phyloP scores from a whole-genome alignment of 1,140 invertebrate genomes.

The Drosophila parvula region DNA sequence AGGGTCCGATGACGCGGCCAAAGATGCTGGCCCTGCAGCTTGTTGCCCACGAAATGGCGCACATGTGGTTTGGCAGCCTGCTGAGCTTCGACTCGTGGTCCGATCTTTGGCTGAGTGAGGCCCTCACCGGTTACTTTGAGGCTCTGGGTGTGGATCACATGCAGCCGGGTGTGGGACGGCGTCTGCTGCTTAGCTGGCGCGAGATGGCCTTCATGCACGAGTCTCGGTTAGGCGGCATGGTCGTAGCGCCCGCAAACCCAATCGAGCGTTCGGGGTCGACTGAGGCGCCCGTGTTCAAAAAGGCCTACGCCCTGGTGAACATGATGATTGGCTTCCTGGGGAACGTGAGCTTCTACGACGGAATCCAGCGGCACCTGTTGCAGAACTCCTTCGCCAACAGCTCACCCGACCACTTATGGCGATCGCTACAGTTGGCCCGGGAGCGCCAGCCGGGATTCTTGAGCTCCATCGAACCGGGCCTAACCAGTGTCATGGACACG shows the following conservation, averaged over 20 bases:
- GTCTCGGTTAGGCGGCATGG: slow-evolving; percentile 97
- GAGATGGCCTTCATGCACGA: slow-evolving; percentile 92
- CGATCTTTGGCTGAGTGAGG: slow-evolving; percentile 94
- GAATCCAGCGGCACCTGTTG: slow-evolving; percentile 87
- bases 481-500: slow-evolving; percentile 88
- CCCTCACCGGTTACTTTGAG: slow-evolving; percentile 92
- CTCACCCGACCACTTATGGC: slow-evolving; percentile 92
- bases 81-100: slow-evolving; percentile 91
- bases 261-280: too few relatives aligned
- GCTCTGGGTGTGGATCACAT: slow-evolving; percentile 90
- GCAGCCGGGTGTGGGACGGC: slow-evolving; percentile 90
- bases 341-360: slow-evolving; percentile 88
- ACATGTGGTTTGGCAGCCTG: slow-evolving; percentile 93
- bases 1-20: slow-evolving; percentile 29
- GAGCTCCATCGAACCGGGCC: slow-evolving; percentile 56
- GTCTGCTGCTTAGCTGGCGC: slow-evolving; percentile 93
- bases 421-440: slow-evolving; percentile 87
- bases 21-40: slow-evolving; percentile 89
- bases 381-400: slow-evolving; percentile 87
- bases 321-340: slow-evolving; percentile 95
- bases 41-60: slow-evolving; percentile 93
- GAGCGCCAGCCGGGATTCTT: slow-evolving; percentile 81
- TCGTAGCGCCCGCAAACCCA: slow-evolving; percentile 39
- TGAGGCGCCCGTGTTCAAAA: slow-evolving; percentile 87
- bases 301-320: slow-evolving; percentile 92